These are phyloP conservation scores for Melanaphis sacchari DNA, from an alignment of 1,140 invertebrate species.

Conservation along the genomic window DNA sequence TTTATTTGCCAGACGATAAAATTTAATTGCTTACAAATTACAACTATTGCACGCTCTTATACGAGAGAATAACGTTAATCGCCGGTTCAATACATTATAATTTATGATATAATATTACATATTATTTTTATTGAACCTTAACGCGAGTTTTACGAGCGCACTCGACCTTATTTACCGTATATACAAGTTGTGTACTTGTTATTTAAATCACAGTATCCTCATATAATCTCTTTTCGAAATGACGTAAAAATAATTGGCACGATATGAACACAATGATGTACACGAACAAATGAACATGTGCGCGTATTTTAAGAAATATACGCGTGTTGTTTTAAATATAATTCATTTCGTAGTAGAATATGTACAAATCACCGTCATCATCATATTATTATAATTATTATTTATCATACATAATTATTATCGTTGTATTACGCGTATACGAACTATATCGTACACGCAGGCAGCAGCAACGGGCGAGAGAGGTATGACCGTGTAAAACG, in stretches of 20 bases:
- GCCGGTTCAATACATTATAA: neutral
- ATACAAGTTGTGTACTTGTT: neutral
- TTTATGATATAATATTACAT: neutral
- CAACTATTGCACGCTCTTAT: neutral
- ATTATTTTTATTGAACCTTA: constrained; percentile 5
- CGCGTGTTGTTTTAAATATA: neutral
- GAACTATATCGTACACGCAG: neutral
- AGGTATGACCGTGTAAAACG: neutral
- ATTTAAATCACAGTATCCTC: neutral
- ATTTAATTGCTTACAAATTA: neutral
- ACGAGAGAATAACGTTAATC: neutral
- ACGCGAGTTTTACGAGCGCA: neutral
- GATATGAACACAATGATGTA: neutral
- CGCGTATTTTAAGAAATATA: neutral
- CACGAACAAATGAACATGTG: neutral
- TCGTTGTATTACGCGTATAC: neutral
- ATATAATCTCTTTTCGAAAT: neutral
- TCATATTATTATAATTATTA: neutral
- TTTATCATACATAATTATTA: neutral
- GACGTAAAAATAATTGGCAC: constrained; percentile 41
- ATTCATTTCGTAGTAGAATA: neutral
- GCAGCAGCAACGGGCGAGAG: neutral
- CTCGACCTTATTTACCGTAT: neutral
- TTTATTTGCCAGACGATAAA: neutral
- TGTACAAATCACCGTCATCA: neutral